Base-by-base conservation (phyloP, 2,113 vertebrate genomes). In the Caranx ignobilis region DNA sequence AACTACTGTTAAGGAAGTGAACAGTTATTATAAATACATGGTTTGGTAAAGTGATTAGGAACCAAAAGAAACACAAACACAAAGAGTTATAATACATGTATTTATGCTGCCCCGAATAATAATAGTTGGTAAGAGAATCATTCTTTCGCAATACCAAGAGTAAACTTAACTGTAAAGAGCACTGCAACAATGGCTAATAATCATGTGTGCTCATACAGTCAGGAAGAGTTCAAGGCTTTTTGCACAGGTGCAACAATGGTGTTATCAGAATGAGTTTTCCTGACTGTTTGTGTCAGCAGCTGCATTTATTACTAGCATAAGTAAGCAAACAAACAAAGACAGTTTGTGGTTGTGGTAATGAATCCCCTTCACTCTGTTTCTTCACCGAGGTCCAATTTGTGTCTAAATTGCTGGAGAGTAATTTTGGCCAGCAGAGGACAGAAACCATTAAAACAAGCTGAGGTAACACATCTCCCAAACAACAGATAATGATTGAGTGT, bases 391-490 rank as follows among this genome's bases (percentile, higher is more conserved):
- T 5, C 71, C 26, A 35, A 8, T 2, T 43, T 71, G 41, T 64
- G 41, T 52, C 9, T 26, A n/a, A 50, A 26, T 41, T 50, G 59
- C 19, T 7, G 6, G 13, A 18, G 1, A 18, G 26, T 52, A 2
- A 47, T 39, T 61, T 69, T 34, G 43, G 1, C 75, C 64, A 79
- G 57, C 62, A 83, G 75, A 59, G 75, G 70, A 64, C 75, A 70
- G 75, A 57, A 69, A 35, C 16, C 39, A 54, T 77, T 6, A 5
- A 60, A 47, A 21, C 68, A 67, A 62, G 1, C 21, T 37, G 54
- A 61, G 62, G 12, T 0, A 32, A 11, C 31, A 45, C 6, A n/a
- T 31, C n/a, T 13, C 32, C 47, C 6, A 61, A 15, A 11, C 13
- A 71, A 34, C 68, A 50, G 61, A 16, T 26, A 26, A 26, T 26